Evolutionary conservation across 1,140 invertebrate genomes (phyloP).

Genomic region (Antheraea pernyi): DNA sequence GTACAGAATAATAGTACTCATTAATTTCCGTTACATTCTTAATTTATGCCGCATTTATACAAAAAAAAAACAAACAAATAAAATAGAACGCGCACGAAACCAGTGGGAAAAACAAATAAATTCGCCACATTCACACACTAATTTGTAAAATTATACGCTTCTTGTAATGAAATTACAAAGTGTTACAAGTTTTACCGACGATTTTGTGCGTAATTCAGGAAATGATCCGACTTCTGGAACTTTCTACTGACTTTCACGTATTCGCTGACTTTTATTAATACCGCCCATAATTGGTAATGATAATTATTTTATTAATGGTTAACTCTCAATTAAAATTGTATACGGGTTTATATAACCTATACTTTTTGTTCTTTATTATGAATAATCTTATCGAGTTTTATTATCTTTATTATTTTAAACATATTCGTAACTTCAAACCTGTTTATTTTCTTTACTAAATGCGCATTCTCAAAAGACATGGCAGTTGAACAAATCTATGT

Average conservation of each 20-base stretch:
- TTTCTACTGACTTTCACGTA: constrained; percentile 13
- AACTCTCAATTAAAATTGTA: neutral
- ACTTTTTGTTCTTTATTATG: no score
- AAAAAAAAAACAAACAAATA: neutral
- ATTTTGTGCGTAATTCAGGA: neutral
- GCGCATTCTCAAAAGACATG: no score
- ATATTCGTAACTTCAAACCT: no score
- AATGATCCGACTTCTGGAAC: neutral
- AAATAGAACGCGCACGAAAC: neutral
- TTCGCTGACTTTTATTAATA: neutral
- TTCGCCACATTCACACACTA: constrained; percentile 8
- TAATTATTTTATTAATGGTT: neutral
- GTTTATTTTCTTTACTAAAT: no score
- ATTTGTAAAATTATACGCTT: constrained; percentile 12
- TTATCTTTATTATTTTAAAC: no score
- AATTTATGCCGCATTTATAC: no score
- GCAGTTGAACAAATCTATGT: no score
- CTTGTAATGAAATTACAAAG: constrained; percentile 6
- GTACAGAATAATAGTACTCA: no score
- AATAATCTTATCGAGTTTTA: no score
- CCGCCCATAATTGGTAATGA: constrained; percentile 7
- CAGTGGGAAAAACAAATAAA: constrained; percentile 3
- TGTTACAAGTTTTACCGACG: constrained; percentile 3
- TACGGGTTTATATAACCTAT: neutral
- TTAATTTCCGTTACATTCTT: no score